Conservation (phyloP, 2,113 vertebrate genomes). For the Pica pica region DNA sequence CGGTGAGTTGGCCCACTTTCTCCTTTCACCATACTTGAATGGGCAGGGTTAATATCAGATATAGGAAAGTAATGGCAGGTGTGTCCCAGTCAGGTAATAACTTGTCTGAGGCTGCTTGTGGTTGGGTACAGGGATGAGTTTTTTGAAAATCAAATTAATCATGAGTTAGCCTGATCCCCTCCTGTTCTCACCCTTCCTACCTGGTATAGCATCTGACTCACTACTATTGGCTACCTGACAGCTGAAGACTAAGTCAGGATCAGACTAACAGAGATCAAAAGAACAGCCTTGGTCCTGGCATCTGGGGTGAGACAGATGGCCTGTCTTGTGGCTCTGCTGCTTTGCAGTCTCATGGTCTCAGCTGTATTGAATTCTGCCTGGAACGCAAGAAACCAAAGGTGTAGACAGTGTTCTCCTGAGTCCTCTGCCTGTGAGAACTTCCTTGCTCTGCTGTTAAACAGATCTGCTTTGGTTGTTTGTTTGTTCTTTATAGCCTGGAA, state of each 20-base stretch:
- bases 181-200: neutral
- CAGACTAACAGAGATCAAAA: constrained; percentile 28
- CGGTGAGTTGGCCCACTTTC: neutral
- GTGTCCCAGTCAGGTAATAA: constrained; percentile 1
- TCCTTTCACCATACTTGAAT: neutral
- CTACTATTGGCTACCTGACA: neutral
- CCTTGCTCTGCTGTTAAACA: neutral
- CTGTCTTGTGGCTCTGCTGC: neutral
- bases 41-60: neutral
- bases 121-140: neutral
- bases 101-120: constrained; percentile 29
- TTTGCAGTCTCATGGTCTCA: neutral
- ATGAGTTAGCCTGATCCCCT: neutral
- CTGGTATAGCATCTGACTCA: constrained; percentile 38
- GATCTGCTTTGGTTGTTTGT: neutral
- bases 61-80: neutral
- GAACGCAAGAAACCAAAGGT: neutral
- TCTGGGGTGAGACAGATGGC: neutral
- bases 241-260: neutral
- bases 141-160: neutral
- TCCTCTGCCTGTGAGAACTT: neutral
- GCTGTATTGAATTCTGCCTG: neutral
- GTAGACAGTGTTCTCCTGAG: neutral
- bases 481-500: neutral
- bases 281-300: neutral